A percentile compares a stretch with the other conserved stretches of the same genome.
These are phyloP conservation scores for Erpetoichthys calabaricus DNA, from an alignment of 2,797 vertebrate genomes.

Conservation along the genomic window DNA sequence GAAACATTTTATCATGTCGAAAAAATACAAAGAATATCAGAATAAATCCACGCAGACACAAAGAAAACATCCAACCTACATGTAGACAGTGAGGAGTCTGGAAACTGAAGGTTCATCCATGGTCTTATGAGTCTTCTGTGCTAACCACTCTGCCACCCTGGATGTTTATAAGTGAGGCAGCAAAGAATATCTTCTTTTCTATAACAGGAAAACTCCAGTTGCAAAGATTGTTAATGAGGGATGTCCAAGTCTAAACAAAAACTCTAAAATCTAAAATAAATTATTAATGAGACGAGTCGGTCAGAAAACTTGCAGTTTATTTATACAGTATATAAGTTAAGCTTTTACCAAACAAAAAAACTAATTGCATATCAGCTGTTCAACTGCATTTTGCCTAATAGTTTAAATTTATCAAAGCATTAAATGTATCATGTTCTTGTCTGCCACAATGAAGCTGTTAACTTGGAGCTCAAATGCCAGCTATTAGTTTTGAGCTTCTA, in stretches of 20 bases:
- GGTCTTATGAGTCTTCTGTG: too few species aligned
- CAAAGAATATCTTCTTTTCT: not conserved
- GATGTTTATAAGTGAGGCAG: too few species aligned
- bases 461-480: conserved; percentile 3
- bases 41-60: too few species aligned
- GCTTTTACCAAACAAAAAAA: not conserved
- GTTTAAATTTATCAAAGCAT: conserved; percentile 10
- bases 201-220: not conserved
- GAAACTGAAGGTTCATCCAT: too few species aligned
- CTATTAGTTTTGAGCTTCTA: conserved; percentile 29
- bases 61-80: too few species aligned
- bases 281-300: not conserved
- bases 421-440: conserved; percentile 6
- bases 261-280: not conserved
- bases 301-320: not conserved
- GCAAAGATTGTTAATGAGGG: not conserved
- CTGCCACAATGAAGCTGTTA: conserved; percentile 47
- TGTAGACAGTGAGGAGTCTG: too few species aligned
- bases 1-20: too few species aligned
- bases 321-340: not conserved
- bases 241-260: not conserved
- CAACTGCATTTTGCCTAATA: conserved; percentile 2
- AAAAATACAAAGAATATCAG: too few species aligned
- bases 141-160: too few species aligned
- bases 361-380: not conserved